Evolutionary conservation across 2,113 vertebrate species (phyloP), one percentile per base, ranked within the genome.

Genomic region (Emberiza fucata): DNA sequence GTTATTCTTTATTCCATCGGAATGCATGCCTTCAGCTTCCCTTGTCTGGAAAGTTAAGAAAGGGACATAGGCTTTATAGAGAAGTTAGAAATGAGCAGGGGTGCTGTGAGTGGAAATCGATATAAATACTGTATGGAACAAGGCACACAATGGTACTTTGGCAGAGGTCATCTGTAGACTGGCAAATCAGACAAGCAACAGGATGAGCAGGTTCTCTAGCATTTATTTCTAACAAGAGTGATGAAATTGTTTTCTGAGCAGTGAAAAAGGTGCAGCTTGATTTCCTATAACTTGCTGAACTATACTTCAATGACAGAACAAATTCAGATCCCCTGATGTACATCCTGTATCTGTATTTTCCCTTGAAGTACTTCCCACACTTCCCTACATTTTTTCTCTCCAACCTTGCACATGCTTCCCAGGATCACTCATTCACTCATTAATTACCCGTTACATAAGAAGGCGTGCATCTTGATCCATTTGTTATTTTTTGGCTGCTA

Each of bases 71-170:
- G 8, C 14, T 66, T 86, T 66, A 31, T 5, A 76, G 48, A 84
- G 60, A 92, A 53, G 11, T 60, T 56, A 64, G 11, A 72, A 87
- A 51, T 35, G 23, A 77, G 19, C 24, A 53, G 40, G 11, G 13
- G 16, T 64, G 37, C 28, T 79, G 48, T 88, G 83, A 86, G 47
- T 86, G 65, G 72, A 94, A 95, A 94, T 95, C 81, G 35, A 81
- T 94, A 89, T 57, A 94, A 94, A 81, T 78, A 61, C n/a, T 68
- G 18, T 78, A 78, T 53, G 77, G 82, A 89, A 78, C 60, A 88
- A 91, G 53, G 56, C 27, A 79, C 48, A 64, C 6, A 20, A 8
- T 81, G 59, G 37, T 71, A 71, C n/a, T 50, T 51, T 44, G 56
- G 22, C 45, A 91, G 77, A 87, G 83, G 86, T 94, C 60, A 64